These are phyloP conservation scores for Liposcelis brunnea DNA, from an alignment of 2,888 invertebrate species.

Conservation along the genomic window DNA sequence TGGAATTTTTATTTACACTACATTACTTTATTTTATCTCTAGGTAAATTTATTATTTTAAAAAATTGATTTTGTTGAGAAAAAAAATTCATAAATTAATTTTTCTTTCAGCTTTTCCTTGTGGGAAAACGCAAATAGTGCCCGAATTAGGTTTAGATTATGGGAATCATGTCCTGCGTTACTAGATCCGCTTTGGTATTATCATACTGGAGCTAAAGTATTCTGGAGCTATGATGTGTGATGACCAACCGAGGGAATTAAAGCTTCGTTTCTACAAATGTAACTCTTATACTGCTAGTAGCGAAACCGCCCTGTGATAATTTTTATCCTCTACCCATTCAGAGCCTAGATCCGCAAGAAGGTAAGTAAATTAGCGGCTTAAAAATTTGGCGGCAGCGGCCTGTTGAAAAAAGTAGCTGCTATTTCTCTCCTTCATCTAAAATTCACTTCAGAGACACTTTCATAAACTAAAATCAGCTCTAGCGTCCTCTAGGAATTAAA, in stretches of 20 bases:
- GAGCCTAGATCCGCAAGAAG: conserved; percentile 11
- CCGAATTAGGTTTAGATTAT: conserved; percentile 1
- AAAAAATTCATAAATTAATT: too few species aligned
- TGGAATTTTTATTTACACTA: background rate
- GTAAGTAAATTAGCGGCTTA: conserved; percentile 7
- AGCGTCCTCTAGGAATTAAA: too few species aligned
- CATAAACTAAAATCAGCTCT: too few species aligned
- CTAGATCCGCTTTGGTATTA: conserved; percentile 12
- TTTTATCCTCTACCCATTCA: conserved; percentile 1
- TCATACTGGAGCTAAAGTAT: conserved; percentile 9
- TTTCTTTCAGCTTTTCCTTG: conserved; percentile 8
- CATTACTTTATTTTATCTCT: conserved; percentile 1
- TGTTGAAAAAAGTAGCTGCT: too few species aligned
- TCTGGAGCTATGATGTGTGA: conserved; percentile 11
- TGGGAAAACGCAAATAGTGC: conserved; percentile 5
- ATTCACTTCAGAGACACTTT: too few species aligned
- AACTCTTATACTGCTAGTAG: conserved; percentile 12
- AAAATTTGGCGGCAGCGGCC: too few species aligned
- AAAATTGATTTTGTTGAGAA: background rate
- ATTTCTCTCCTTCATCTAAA: too few species aligned
- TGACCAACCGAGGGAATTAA: conserved; percentile 12
- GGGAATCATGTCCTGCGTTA: conserved; percentile 13
- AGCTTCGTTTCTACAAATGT: conserved; percentile 12
- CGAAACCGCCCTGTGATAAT: conserved; percentile 12
- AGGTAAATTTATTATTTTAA: background rate